phyloP scores from a whole-genome alignment of 1,140 invertebrate genomes.

The Drosophila willistoni region DNA sequence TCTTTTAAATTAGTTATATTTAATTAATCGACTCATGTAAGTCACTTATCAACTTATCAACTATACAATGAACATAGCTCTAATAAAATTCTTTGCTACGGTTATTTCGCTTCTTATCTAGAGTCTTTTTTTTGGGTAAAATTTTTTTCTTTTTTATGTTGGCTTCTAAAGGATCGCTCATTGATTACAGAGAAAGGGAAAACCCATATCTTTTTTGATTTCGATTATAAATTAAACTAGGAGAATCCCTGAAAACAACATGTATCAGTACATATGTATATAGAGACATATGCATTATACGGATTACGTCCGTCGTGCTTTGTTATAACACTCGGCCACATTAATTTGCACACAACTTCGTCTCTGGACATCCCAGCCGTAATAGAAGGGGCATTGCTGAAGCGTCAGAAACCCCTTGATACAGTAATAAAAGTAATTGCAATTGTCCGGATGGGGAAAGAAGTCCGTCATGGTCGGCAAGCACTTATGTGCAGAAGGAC shows the following conservation, averaged over 20 bases:
- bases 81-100: conserved; percentile 16
- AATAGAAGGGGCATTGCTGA: conserved; percentile 79
- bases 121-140: background rate
- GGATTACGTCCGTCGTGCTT: conserved; percentile 45
- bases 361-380: conserved; percentile 75
- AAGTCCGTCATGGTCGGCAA: conserved; percentile 72
- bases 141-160: background rate
- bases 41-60: conserved; percentile 61
- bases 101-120: conserved; percentile 16
- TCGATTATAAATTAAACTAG: too few relatives aligned
- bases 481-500: conserved; percentile 62
- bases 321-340: conserved; percentile 71
- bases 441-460: conserved; percentile 76
- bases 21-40: conserved; percentile 66
- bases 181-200: too few relatives aligned
- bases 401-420: conserved; percentile 76
- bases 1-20: conserved; percentile 68
- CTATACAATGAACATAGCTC: conserved; percentile 41
- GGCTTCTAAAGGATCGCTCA: background rate
- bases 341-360: conserved; percentile 69
- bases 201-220: too few relatives aligned
- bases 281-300: background rate
- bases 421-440: conserved; percentile 81
- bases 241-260: too few relatives aligned
- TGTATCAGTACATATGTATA: too few relatives aligned